These are phyloP conservation scores for Cyprinodon variegatus DNA, from an alignment of 2,113 vertebrate species.

Conservation along the genomic window DNA sequence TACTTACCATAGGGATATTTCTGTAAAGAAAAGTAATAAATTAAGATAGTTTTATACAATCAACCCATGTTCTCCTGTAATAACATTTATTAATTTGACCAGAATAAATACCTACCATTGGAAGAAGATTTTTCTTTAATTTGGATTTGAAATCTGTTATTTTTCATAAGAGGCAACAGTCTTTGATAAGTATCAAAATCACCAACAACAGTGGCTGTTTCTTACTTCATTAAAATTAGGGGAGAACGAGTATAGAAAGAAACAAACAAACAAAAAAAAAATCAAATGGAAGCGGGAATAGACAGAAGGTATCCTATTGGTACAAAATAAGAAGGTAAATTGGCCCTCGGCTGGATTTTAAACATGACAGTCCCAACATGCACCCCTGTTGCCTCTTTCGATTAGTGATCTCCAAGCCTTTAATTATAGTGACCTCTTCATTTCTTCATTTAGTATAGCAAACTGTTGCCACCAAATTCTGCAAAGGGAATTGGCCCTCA, in stretches of 20 bases:
- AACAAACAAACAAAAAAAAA: no score
- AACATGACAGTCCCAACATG: neutral
- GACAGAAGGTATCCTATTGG: no score
- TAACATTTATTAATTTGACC: neutral
- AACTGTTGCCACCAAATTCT: neutral
- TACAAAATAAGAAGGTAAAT: no score
- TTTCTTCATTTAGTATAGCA: no score
- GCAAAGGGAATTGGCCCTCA: no score
- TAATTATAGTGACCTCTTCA: no score
- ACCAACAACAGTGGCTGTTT: neutral
- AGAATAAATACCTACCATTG: neutral
- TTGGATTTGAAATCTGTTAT: neutral
- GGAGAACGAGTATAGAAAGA: no score
- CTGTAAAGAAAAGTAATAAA: neutral
- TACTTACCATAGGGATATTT: neutral
- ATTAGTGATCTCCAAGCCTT: no score
- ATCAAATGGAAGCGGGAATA: no score
- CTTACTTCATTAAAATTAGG: no score
- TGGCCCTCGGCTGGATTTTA: neutral
- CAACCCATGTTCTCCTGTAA: neutral
- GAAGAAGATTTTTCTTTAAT: neutral
- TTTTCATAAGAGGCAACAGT: neutral
- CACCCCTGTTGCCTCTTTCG: no score
- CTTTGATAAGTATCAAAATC: neutral
- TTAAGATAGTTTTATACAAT: no score